These are phyloP conservation scores for Leptoclinus maculatus DNA, from an alignment of 2,797 vertebrate species.

Conservation along the genomic window DNA sequence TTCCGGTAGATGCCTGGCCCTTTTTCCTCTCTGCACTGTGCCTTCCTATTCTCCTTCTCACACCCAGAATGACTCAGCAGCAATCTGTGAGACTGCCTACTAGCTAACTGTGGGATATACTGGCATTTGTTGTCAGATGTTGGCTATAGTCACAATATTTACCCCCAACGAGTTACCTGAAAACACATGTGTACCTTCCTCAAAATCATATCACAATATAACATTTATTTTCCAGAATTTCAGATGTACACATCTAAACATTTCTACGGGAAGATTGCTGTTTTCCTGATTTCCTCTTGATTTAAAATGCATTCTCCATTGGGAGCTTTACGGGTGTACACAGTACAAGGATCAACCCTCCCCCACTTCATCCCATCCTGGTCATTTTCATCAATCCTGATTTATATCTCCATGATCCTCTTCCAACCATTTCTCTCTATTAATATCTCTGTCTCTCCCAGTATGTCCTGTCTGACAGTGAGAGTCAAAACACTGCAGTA, in stretches of 20 bases:
- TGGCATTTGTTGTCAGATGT: neutral
- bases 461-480: neutral
- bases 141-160: neutral
- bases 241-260: neutral
- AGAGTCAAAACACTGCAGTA: slow-evolving; percentile 2
- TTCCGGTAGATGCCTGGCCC: neutral
- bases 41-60: neutral
- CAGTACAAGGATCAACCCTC: neutral
- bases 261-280: neutral
- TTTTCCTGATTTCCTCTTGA: neutral
- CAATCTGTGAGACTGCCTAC: neutral
- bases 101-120: neutral
- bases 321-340: neutral
- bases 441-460: neutral
- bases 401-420: slow-evolving; percentile 3
- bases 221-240: neutral
- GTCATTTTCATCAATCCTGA: neutral
- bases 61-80: slow-evolving; percentile 7
- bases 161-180: neutral
- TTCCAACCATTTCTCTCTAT: neutral
- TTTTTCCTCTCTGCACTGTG: neutral
- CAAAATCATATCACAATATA: neutral
- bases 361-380: neutral
- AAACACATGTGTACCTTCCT: neutral
- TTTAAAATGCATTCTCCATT: neutral